Base-by-base conservation (phyloP, 1,140 invertebrate species). In the Hydropsyche tenuis region DNA sequence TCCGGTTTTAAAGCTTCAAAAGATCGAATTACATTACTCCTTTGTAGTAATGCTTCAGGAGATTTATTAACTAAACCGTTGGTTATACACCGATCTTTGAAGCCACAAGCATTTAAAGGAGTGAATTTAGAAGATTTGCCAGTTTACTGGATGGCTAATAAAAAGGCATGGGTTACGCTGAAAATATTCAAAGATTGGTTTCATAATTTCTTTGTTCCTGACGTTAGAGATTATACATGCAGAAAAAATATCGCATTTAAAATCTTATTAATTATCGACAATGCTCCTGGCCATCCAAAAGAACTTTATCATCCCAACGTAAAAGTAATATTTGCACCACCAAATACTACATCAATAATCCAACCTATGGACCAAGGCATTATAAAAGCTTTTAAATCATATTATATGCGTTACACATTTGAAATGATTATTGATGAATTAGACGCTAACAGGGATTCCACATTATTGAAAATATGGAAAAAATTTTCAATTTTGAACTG, bases 201-300 rank as follows among this genome's bases (percentile, higher is more conserved):
- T 75, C 70, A 73, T 37, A 63, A 79, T 69, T 78, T 76, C 71
- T 83, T 81, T 74, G 77, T 78, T 9, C 78, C 78, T 22, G 77
- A 78, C 68, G 78, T 80, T 46, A 74, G 80, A 79, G 25, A 70
- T 51, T 84, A 81, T 78, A 79, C 79, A 25, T 53, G 70, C 7
- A 46, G 46, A 64, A 64, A 64, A 42, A 18, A 42, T 37, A 12
- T 64, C 5, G 16, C 23, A 12, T 37, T 64, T 68, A 48, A 46
- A 80, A 80, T 83, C 68, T 65, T 85, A 14, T 76, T 87, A 37
- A 73, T 86, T 65, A 73, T 86, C 3, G 85, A 87, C 75, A 87
- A 85, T 75, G 81, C 80, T 65, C 74, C 81, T 53, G 77, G 80
- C 51, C 84, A 86, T 78, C 76, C 77, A 69, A 63, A 25, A 66